Conservation (phyloP, 2,113 vertebrate species). For the Dolichallabes microphthalmus region DNA sequence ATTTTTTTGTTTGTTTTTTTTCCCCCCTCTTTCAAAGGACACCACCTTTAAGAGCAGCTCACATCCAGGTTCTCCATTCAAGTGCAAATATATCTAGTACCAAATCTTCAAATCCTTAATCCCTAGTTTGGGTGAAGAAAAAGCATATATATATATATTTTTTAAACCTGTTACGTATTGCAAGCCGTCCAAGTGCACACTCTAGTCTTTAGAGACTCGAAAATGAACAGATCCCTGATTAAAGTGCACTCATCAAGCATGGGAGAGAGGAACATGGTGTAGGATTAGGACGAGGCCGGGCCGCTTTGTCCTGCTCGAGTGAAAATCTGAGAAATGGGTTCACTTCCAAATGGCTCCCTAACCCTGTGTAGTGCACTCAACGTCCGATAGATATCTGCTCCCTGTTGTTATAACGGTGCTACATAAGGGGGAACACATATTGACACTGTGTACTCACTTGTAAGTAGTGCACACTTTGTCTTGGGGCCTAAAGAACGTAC, state of each 20-base stretch:
- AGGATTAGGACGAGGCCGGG: conserved; percentile 11
- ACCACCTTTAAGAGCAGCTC: background rate
- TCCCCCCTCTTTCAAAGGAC: background rate
- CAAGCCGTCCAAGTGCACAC: conserved; percentile 54
- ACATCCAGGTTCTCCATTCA: conserved; percentile 18
- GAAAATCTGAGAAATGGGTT: background rate
- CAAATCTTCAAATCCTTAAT: conserved; percentile 23
- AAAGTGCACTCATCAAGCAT: conserved; percentile 68
- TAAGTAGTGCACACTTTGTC: background rate
- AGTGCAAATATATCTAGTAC: conserved; percentile 62
- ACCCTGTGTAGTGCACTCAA: background rate
- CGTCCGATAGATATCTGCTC: background rate
- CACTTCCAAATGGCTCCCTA: background rate
- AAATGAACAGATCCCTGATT: conserved; percentile 70
- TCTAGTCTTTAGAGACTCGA: conserved; percentile 56
- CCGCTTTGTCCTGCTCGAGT: background rate
- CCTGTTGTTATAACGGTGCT: background rate
- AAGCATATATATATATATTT: no score
- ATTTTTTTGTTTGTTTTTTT: background rate
- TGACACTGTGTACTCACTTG: background rate
- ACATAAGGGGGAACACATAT: background rate
- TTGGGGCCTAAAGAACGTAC: background rate
- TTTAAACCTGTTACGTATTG: conserved; percentile 43
- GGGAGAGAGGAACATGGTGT: conserved; percentile 26
- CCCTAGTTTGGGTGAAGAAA: conserved; percentile 23